Conservation (phyloP, 1,140 invertebrate genomes). For the Belonocnema kinseyi region DNA sequence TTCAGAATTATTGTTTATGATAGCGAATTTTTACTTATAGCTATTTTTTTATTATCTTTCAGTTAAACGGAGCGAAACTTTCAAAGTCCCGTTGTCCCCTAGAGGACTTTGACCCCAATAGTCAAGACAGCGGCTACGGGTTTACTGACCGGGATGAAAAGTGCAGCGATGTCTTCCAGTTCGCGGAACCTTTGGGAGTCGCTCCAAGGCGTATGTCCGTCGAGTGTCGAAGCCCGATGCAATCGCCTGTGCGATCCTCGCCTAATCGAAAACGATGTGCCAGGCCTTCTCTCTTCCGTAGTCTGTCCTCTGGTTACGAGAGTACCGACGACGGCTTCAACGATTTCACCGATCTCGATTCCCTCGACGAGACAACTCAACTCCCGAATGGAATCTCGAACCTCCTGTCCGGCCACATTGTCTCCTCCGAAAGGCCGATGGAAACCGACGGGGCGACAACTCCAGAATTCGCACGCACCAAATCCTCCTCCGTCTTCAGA, state of each 20-base stretch:
- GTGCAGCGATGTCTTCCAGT: constrained; percentile 62
- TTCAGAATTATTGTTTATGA: no score
- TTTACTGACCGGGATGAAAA: constrained; percentile 61
- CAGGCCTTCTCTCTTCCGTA: constrained; percentile 68
- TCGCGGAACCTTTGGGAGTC: constrained; percentile 75
- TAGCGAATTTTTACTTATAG: no score
- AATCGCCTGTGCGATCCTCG: constrained; percentile 64
- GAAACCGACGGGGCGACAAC: constrained; percentile 62
- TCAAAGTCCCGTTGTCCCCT: constrained; percentile 60
- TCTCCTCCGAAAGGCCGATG: constrained; percentile 51
- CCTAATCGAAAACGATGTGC: constrained; percentile 35
- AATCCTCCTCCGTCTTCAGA: constrained; percentile 67
- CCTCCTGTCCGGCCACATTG: constrained; percentile 64
- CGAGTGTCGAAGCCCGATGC: constrained; percentile 63
- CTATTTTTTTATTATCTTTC: constrained; percentile 28
- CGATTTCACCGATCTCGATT: constrained; percentile 81
- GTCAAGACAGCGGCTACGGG: constrained; percentile 79
- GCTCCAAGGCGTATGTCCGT: constrained; percentile 68
- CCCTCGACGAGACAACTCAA: constrained; percentile 64
- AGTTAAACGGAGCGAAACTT: constrained; percentile 46
- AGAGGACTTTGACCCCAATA: constrained; percentile 76
- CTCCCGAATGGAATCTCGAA: constrained; percentile 62
- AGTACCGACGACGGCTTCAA: constrained; percentile 83
- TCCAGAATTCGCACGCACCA: constrained; percentile 66
- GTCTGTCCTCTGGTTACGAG: constrained; percentile 77